phyloP scores from a whole-genome alignment of 2,797 vertebrate genomes.

The Ispidina lecontei region DNA sequence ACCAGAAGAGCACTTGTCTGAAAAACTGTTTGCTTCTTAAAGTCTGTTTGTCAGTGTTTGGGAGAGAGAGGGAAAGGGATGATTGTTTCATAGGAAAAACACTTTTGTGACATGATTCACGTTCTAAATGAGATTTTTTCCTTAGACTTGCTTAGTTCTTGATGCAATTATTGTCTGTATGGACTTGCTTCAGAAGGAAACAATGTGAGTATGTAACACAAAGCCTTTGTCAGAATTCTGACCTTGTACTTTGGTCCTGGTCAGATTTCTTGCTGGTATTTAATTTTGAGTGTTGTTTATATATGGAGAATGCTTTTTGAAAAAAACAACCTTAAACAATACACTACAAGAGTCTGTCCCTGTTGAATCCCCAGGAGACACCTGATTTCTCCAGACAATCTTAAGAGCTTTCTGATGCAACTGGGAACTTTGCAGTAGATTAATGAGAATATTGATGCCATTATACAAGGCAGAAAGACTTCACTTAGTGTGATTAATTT shows the following conservation, averaged over 20 bases:
- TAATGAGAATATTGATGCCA: background rate
- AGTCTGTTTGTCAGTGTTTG: background rate
- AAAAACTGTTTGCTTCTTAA: background rate
- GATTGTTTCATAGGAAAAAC: background rate
- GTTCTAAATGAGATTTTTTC: constrained; percentile 38
- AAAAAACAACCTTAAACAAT: background rate
- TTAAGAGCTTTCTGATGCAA: background rate
- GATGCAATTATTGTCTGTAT: constrained; percentile 95
- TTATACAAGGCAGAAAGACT: background rate
- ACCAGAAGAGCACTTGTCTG: background rate
- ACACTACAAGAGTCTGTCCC: background rate
- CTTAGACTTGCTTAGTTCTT: constrained; percentile 84
- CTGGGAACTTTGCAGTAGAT: background rate
- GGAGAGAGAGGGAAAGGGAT: background rate
- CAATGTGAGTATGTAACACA: constrained; percentile 82
- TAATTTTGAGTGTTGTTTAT: background rate
- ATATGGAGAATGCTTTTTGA: background rate
- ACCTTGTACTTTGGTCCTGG: background rate
- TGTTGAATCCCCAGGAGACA: background rate
- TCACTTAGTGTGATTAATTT: background rate
- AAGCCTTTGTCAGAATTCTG: background rate
- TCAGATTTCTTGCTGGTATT: background rate
- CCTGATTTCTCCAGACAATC: background rate
- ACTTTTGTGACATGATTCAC: background rate
- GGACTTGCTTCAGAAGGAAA: constrained; percentile 91